These are phyloP conservation scores for Channa maculata DNA, from an alignment of 2,113 vertebrate genomes.

Conservation along the genomic window DNA sequence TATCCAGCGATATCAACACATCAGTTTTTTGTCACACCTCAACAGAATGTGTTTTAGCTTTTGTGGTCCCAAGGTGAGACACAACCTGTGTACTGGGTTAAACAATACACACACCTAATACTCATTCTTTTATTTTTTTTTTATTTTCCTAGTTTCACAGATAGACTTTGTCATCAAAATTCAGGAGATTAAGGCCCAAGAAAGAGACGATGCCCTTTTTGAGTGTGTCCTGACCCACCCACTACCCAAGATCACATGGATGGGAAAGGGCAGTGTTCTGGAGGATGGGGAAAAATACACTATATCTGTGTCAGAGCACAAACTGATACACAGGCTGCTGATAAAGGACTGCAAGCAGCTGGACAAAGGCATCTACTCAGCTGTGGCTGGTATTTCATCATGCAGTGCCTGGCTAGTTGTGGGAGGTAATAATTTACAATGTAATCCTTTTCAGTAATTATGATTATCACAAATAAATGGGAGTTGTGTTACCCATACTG, in stretches of 20 bases:
- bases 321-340: constrained; percentile 85
- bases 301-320: constrained; percentile 80
- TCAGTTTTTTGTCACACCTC: too few relatives aligned
- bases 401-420: constrained; percentile 89
- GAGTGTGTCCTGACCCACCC: constrained; percentile 83
- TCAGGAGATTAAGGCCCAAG: constrained; percentile 76
- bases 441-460: background rate
- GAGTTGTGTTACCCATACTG: background rate
- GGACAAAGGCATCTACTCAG: constrained; percentile 87
- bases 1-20: too few relatives aligned
- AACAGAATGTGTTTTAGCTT: too few relatives aligned
- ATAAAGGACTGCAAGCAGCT: constrained; percentile 74
- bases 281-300: constrained; percentile 79
- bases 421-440: constrained; percentile 78
- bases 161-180: constrained; percentile 81
- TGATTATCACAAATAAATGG: background rate
- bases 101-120: background rate
- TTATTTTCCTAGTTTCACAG: constrained; percentile 78
- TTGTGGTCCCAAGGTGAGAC: background rate
- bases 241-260: constrained; percentile 82
- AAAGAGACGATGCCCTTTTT: constrained; percentile 81
- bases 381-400: constrained; percentile 78
- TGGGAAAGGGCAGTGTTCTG: constrained; percentile 78
- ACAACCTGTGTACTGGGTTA: background rate
- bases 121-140: background rate